These are phyloP conservation scores for Tarsius wallacei DNA, from an alignment of 2,797 vertebrate genomes.

Conservation along the genomic window DNA sequence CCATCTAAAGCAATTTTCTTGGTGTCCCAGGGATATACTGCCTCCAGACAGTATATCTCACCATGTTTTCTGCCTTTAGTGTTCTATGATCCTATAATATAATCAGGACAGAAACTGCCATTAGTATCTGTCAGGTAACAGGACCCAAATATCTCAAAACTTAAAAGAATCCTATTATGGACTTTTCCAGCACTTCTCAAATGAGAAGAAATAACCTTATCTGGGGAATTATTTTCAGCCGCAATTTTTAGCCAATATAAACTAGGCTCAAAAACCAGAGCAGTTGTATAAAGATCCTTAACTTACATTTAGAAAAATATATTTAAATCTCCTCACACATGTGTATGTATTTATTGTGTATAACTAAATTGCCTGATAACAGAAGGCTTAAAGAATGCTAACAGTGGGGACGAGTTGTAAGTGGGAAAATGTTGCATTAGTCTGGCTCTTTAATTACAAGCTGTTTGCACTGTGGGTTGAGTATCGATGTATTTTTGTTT, in stretches of 20 bases:
- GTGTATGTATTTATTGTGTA: conserved; percentile 65
- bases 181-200: conserved; percentile 48
- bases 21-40: background rate
- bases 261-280: conserved; percentile 47
- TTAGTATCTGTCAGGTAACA: conserved; percentile 70
- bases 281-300: conserved; percentile 59
- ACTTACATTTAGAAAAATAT: conserved; percentile 80
- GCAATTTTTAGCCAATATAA: conserved; percentile 65
- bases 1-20: conserved; percentile 21
- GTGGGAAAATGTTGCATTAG: conserved; percentile 49
- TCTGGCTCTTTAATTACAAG: conserved; percentile 74
- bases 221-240: conserved; percentile 66
- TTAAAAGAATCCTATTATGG: conserved; percentile 51
- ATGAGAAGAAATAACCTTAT: conserved; percentile 67
- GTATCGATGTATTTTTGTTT: conserved; percentile 51
- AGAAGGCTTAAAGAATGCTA: conserved; percentile 64
- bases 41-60: conserved; percentile 1
- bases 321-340: conserved; percentile 67
- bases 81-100: conserved; percentile 50
- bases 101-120: conserved; percentile 67
- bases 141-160: conserved; percentile 62
- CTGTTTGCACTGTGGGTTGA: conserved; percentile 67
- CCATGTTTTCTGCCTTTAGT: conserved; percentile 44
- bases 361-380: conserved; percentile 73
- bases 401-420: conserved; percentile 63